phyloP scores from a whole-genome alignment of 2,888 invertebrate species.

The Diaprepes abbreviatus region DNA sequence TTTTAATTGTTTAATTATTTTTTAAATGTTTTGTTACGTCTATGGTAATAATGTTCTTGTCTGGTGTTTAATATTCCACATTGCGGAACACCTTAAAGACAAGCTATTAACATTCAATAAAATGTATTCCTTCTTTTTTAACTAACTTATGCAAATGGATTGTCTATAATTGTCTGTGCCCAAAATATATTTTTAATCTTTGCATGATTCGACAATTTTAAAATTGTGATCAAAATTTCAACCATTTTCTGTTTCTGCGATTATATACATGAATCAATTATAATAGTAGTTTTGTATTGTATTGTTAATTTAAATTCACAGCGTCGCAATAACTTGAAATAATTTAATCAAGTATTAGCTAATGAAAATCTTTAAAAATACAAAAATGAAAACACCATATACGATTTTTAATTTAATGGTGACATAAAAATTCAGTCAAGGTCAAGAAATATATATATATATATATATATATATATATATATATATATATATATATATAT shows the following conservation, averaged over 20 bases:
- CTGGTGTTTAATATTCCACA: constrained; percentile 35
- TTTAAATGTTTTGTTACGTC: too few species aligned
- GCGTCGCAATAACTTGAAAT: too few species aligned
- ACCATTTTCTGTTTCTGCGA: neutral
- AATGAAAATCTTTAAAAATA: too few species aligned
- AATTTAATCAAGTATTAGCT: too few species aligned
- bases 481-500: too few species aligned
- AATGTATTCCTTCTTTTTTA: constrained; percentile 57
- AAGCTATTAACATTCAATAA: constrained; percentile 62
- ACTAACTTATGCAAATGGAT: constrained; percentile 37
- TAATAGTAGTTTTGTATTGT: neutral
- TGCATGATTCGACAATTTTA: neutral
- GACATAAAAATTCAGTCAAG: too few species aligned
- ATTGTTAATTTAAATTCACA: too few species aligned
- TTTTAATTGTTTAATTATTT: too few species aligned
- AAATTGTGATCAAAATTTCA: neutral
- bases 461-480: too few species aligned
- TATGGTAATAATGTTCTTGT: constrained; percentile 17
- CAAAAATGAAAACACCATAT: too few species aligned
- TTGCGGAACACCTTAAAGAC: constrained; percentile 58
- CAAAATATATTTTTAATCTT: neutral
- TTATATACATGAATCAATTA: neutral
- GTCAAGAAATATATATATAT: too few species aligned
- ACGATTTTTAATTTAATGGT: too few species aligned
- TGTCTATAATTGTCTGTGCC: constrained; percentile 4